Conservation (phyloP, 2,888 invertebrate species). For the Omphaloscelis lunosa region DNA sequence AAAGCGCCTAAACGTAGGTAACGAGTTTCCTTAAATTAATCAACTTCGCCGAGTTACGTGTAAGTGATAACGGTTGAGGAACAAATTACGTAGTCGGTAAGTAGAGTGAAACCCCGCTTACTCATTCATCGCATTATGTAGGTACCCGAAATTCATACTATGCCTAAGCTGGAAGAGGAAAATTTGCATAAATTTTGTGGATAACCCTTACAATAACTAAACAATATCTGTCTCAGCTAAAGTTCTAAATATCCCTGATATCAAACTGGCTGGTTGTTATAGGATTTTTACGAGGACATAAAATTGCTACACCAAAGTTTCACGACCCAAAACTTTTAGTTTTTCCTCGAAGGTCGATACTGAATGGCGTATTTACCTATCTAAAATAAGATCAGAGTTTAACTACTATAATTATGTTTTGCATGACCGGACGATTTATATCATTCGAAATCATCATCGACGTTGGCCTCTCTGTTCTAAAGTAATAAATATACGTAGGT, state of each 20-base stretch:
- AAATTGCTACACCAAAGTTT: constrained; percentile 45
- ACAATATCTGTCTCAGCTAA: constrained; percentile 26
- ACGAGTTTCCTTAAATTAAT: constrained; percentile 60
- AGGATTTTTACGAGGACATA: constrained; percentile 56
- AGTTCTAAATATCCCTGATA: constrained; percentile 36
- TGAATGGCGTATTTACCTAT: constrained; percentile 9
- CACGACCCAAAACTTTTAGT: constrained; percentile 26
- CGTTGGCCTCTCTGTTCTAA: constrained; percentile 17
- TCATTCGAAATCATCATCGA: constrained; percentile 25
- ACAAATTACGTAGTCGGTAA: constrained; percentile 47
- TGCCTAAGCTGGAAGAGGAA: constrained; percentile 23
- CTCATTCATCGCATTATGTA: constrained; percentile 47
- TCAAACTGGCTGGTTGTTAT: constrained; percentile 28
- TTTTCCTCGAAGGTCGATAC: constrained; percentile 8
- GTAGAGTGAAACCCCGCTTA: constrained; percentile 51
- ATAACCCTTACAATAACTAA: constrained; percentile 38
- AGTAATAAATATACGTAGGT: constrained; percentile 40
- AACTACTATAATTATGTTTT: background rate
- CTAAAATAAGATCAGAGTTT: constrained; percentile 8
- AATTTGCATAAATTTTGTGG: constrained; percentile 50
- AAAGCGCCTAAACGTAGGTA: constrained; percentile 44
- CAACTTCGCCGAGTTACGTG: constrained; percentile 48
- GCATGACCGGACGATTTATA: background rate
- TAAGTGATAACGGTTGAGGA: constrained; percentile 56
- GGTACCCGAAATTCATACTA: constrained; percentile 34